Conservation (phyloP, 2,888 invertebrate species). For the Monochamus alternatus region DNA sequence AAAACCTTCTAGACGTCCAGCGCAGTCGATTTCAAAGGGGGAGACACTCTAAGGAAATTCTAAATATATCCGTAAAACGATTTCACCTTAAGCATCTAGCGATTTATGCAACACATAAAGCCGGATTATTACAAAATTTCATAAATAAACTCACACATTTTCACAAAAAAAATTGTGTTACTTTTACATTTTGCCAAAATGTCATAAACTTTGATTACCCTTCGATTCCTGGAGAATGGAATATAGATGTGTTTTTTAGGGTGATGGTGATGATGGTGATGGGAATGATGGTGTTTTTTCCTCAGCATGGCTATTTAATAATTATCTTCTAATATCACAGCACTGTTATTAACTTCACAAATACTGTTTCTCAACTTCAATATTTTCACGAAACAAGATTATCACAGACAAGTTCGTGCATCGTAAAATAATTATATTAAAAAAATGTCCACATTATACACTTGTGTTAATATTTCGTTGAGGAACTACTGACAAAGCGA, state of each 20-base stretch:
- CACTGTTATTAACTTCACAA: constrained; percentile 14
- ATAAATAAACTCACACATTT: constrained; percentile 11
- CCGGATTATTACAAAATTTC: constrained; percentile 32
- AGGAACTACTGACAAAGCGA: constrained; percentile 53
- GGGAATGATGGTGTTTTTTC: constrained; percentile 58
- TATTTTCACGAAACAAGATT: constrained; percentile 2
- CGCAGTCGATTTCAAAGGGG: constrained; percentile 41
- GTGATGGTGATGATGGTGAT: constrained; percentile 58
- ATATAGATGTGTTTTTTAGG: constrained; percentile 62
- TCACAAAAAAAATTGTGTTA: not conserved
- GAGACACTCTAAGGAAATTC: constrained; percentile 23
- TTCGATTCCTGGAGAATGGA: constrained; percentile 63
- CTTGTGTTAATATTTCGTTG: constrained; percentile 42
- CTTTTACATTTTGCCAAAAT: not conserved
- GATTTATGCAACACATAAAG: constrained; percentile 36
- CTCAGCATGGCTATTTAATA: constrained; percentile 55
- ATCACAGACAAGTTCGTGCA: constrained; percentile 33
- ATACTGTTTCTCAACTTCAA: not conserved
- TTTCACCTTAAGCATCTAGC: constrained; percentile 18
- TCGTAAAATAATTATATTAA: constrained; percentile 30
- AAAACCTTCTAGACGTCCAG: constrained; percentile 24
- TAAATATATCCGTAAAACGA: constrained; percentile 30
- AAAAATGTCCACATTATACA: constrained; percentile 46
- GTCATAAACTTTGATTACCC: constrained; percentile 59
- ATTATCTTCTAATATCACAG: constrained; percentile 39